Evolutionary conservation across 1,140 invertebrate genomes (phyloP), one percentile per base, ranked within the genome.

Genomic region (Cydia strobilella): DNA sequence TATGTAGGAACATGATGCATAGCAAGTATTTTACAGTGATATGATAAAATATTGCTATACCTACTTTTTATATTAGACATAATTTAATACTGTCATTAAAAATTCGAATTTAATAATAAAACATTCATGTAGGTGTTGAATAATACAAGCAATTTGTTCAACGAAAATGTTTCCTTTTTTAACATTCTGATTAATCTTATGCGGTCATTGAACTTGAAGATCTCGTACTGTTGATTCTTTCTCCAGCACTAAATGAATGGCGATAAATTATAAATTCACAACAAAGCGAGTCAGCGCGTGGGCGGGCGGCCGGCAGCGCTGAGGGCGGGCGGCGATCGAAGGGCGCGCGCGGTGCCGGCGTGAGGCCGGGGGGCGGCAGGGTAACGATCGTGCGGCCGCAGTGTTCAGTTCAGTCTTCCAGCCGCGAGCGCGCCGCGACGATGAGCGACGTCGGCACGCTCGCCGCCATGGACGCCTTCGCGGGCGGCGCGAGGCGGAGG

Each of bases 351-450:
- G 86, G 85, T 76, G 85, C 78, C 75, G 77, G 86, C 75, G 77
- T 84, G 86, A 74, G 54, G 31, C 15, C 79, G 82, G 76, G 79
- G 79, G 80, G 84, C 83, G 81, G 82, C 77, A 86, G 83, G 84
- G 86, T 89, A 89, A 87, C 89, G 90, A 90, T 90, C 96, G 39
- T 93, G 94, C 77, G 93, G 95, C 76, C 93, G 94, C 10, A 90
- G 95, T 48, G 92, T 94, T 59, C 54, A 87, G 81, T 88, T 89
- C 90, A 92, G 90, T 91, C 86, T 89, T 90, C 87, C 86, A 92
- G 87, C 88, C 89, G 86, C 93, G 92, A 83, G 94, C 89, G 82
- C 92, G 90, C 81, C 85, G 88, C 82, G 86, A 92, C 82, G 90
- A 94, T 88, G 89, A 86, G 84, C 87, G 90, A 92, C 90, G 90